These are phyloP conservation scores for Cerastoderma edule DNA, from an alignment of 2,888 invertebrate genomes.

Conservation along the genomic window DNA sequence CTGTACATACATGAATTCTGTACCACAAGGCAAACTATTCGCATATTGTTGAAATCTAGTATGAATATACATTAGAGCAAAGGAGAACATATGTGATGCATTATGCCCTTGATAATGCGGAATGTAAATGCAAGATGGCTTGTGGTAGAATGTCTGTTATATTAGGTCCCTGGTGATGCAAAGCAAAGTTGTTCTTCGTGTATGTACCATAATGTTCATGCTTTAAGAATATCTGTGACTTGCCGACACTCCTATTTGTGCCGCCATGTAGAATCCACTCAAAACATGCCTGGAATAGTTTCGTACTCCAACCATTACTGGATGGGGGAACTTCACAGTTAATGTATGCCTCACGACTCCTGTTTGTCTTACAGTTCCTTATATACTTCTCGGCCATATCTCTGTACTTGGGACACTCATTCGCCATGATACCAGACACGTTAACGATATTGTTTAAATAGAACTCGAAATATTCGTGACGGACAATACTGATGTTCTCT, in stretches of 20 bases:
- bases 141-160: slow-evolving; percentile 8
- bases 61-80: too few relatives aligned
- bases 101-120: too few relatives aligned
- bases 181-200: slow-evolving; percentile 8
- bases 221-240: background rate
- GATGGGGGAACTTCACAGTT: background rate
- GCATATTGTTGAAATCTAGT: too few relatives aligned
- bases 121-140: slow-evolving; percentile 2
- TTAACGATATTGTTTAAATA: slow-evolving; percentile 10
- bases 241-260: background rate
- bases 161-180: slow-evolving; percentile 14
- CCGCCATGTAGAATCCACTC: slow-evolving; percentile 14
- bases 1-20: too few relatives aligned
- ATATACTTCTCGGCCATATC: background rate
- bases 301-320: slow-evolving; percentile 11
- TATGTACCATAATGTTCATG: slow-evolving; percentile 17
- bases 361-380: background rate
- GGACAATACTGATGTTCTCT: slow-evolving; percentile 4
- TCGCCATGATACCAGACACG: background rate
- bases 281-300: slow-evolving; percentile 17
- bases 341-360: background rate
- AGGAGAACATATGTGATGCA: too few relatives aligned
- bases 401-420: slow-evolving; percentile 10
- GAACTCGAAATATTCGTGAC: slow-evolving; percentile 18
- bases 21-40: too few relatives aligned